Conservation (phyloP, 2,888 invertebrate species). For the Helobdella robusta region DNA sequence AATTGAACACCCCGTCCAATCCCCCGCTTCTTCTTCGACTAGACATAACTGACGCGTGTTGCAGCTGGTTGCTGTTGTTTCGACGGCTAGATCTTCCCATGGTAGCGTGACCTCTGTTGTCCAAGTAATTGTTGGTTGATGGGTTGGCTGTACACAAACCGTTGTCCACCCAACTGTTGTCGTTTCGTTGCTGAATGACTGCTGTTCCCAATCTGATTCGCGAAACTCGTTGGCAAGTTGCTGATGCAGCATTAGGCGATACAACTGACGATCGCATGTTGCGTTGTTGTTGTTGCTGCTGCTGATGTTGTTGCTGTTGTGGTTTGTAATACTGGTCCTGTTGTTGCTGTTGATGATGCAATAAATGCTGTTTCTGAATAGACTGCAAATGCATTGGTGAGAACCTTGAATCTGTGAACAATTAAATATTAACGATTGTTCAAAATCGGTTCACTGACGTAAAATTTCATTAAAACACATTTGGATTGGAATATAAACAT, state of each 20-base stretch:
- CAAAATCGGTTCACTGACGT: too few species aligned
- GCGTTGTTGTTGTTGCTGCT: constrained; percentile 7
- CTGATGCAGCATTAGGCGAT: constrained; percentile 18
- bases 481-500: too few species aligned
- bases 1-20: constrained; percentile 7
- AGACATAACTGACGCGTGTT: constrained; percentile 6
- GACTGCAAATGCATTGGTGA: too few species aligned
- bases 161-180: background rate
- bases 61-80: too few species aligned
- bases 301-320: background rate
- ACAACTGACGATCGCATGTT: constrained; percentile 11
- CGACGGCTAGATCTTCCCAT: constrained; percentile 16
- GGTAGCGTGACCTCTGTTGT: constrained; percentile 24
- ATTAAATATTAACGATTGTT: too few species aligned
- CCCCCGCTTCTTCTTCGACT: constrained; percentile 19
- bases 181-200: constrained; percentile 20
- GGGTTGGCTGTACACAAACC: background rate
- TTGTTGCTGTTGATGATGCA: too few species aligned
- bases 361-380: too few species aligned
- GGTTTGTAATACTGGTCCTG: too few species aligned
- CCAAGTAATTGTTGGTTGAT: background rate
- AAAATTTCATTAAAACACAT: too few species aligned
- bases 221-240: constrained; percentile 22
- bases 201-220: constrained; percentile 28
- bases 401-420: too few species aligned